Base-by-base conservation (phyloP, 1,140 invertebrate genomes). In the Bombus pyrosoma region DNA sequence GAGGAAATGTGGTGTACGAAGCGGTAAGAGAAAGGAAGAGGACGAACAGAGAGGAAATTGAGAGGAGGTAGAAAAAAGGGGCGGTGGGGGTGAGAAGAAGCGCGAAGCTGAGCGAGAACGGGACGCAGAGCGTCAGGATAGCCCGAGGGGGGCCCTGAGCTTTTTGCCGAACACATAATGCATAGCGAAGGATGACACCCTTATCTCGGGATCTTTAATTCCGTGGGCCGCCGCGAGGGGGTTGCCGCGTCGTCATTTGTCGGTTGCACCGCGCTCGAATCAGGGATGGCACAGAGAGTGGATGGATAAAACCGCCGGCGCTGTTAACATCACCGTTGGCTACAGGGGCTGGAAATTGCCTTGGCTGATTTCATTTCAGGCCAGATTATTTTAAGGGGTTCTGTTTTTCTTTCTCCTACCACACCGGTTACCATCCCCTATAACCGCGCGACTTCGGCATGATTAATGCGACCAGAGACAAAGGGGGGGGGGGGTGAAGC, bases 121-220 rank as follows among this genome's bases (percentile, higher is more conserved):
- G 37, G 57, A 72, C 59, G 72, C 43, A 25, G 64, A 66, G 69
- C 43, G 77, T 39, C n/a, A 62, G 77, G 77, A 79, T 84, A 73
- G 84, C 84, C 89, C 74, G 84, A 73, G 90, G 82, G 90, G 82
- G 89, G 28, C 28, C 59, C 32, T 75, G 84, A 92, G 82, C 88
- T 89, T 90, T 91, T 91, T 91, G 87, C 90, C 89, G 89, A 91
- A 91, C 90, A 90, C 80, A 91, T 91, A 91, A 91, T 91, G 90
- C 90, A 91, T 91, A 93, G 93, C 92, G 90, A 93, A 93, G 93
- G 93, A 95, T 93, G 94, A 94, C 93, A 94, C 93, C 89, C 93
- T 94, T 95, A 95, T 95, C 94, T 92, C 90, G 90, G 91, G 92
- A 95, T 95, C 94, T 95, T 95, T 95, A 95, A 95, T 95, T 95